Base-by-base conservation (phyloP, 2,113 vertebrate species). In the Ancistrus triradiatus region DNA sequence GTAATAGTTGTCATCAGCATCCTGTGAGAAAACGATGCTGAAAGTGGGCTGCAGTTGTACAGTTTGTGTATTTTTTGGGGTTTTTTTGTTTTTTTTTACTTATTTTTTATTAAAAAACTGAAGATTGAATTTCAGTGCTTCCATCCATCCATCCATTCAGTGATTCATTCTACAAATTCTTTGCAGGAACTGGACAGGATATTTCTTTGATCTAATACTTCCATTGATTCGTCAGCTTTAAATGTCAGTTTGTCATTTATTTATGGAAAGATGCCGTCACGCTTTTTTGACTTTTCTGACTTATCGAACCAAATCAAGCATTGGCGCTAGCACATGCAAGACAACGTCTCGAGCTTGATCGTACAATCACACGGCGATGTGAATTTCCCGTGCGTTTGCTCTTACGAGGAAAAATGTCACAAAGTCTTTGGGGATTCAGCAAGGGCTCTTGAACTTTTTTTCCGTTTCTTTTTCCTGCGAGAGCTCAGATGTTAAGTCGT, bases 51-150 rank as follows among this genome's bases (percentile, higher is more conserved):
- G 55, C 40, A n/a, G 77, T 72, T 78, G 80, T 80, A 80, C 75
- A 83, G 80, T 76, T 76, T 81, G 48, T 67, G 38, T 53, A 70
- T 57, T 75, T 81, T 3, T n/a, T n/a, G n/a, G n/a, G n/a, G 81
- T 79, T 83, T 73, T 74, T 74, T 65, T 58, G 51, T 52, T 52
- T 37, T 37, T 37, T 37, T 37, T n/a, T n/a, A n/a, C n/a, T n/a
- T n/a, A n/a, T n/a, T n/a, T 42, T 42, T n/a, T 5, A n/a, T n/a
- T 42, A 3, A 42, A 6, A 69, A 56, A 18, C 14, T 62, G 11
- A 59, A 31, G 35, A 24, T 47, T 63, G 14, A 59, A 55, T 66
- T 49, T 33, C 33, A 60, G 35, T 27, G 18, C 52, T 67, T 50
- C 55, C 66, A 61, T 51, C n/a, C n/a, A n/a, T n/a, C n/a, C n/a